These are phyloP conservation scores for Diglossa cyanea DNA, from an alignment of 2,797 vertebrate genomes.

Conservation along the genomic window DNA sequence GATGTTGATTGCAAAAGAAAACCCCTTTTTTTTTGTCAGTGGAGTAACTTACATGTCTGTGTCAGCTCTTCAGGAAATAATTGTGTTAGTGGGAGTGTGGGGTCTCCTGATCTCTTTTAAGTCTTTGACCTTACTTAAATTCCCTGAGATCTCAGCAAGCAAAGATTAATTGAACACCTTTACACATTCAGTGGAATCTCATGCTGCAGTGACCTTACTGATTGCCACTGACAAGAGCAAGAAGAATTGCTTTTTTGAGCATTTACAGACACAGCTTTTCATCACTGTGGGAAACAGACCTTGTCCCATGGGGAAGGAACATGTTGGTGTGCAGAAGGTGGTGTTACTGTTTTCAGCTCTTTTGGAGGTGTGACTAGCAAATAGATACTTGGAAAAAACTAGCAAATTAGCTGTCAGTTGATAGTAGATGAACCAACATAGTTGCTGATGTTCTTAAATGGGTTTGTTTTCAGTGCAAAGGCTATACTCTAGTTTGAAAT, in stretches of 20 bases:
- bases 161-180: slow-evolving; percentile 57
- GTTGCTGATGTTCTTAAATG: neutral
- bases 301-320: neutral
- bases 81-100: neutral
- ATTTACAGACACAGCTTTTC: slow-evolving; percentile 31
- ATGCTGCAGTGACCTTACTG: slow-evolving; percentile 24
- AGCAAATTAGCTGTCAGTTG: neutral
- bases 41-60: neutral
- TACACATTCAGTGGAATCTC: slow-evolving; percentile 1
- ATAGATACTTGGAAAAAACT: neutral
- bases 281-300: neutral
- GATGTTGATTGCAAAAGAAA: neutral
- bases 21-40: neutral
- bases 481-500: neutral
- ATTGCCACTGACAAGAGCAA: neutral
- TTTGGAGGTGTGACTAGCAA: neutral
- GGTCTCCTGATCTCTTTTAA: slow-evolving; percentile 5
- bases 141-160: slow-evolving; percentile 31
- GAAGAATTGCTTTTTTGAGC: slow-evolving; percentile 31
- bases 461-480: neutral
- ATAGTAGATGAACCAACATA: neutral
- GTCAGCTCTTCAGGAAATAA: neutral
- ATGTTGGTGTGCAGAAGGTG: neutral
- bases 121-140: slow-evolving; percentile 52
- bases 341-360: neutral